Conservation (phyloP, 2,113 vertebrate species). For the Sapajus apella region DNA sequence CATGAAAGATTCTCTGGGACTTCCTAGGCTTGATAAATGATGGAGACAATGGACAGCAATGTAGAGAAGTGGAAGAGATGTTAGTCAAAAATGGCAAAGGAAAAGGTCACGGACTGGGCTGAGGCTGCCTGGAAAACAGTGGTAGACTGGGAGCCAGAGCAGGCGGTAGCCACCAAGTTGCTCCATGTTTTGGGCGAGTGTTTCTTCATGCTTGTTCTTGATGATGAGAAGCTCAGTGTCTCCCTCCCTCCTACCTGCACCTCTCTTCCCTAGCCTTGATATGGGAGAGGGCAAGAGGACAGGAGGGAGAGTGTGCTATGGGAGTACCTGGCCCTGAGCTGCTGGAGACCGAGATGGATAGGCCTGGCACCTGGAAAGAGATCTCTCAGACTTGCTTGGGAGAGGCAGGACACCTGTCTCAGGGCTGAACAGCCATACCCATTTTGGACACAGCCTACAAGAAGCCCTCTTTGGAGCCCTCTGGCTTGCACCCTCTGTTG, state of each 20-base stretch:
- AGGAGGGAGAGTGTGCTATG: background rate
- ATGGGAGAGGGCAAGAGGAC: too few relatives aligned
- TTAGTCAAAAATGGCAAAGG: background rate
- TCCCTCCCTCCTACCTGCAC: rapidly evolving
- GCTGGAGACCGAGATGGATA: background rate
- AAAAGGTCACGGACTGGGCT: background rate
- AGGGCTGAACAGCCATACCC: background rate
- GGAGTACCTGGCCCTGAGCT: background rate
- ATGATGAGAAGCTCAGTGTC: too few relatives aligned
- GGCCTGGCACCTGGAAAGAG: background rate
- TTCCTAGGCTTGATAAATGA: rapidly evolving
- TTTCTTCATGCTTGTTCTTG: background rate
- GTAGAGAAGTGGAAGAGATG: background rate
- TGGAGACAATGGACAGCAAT: background rate
- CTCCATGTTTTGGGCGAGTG: background rate
- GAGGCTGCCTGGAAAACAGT: background rate
- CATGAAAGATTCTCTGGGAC: background rate
- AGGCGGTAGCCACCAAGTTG: background rate
- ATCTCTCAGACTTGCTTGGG: constrained; percentile 41
- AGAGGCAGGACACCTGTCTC: background rate
- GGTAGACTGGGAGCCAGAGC: background rate
- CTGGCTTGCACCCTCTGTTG: background rate
- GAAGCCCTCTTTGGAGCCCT: background rate
- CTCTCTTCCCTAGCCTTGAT: background rate
- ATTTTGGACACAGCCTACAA: background rate